phyloP scores from a whole-genome alignment of 2,113 vertebrate genomes.

The Indri indri region DNA sequence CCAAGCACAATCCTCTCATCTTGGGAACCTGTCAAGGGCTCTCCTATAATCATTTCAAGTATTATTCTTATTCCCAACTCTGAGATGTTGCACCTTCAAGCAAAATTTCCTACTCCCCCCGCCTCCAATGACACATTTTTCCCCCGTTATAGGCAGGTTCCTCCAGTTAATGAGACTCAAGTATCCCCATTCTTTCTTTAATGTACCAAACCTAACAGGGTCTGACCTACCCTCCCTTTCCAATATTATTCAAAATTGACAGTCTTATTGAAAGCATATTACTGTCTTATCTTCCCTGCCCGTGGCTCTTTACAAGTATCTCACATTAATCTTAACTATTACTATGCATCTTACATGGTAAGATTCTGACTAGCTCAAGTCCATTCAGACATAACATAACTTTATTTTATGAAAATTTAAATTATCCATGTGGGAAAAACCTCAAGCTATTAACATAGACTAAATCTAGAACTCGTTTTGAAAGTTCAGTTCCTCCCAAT shows the following conservation, averaged over 20 bases:
- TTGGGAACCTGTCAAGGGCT: not conserved
- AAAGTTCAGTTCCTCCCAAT: not conserved
- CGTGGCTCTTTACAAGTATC: not conserved
- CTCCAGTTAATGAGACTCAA: not conserved
- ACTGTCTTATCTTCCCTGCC: not conserved
- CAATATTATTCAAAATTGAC: not conserved
- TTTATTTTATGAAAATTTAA: conserved; percentile 21
- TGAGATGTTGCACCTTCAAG: not conserved
- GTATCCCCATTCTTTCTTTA: not conserved
- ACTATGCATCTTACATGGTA: not conserved
- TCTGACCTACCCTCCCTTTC: not conserved
- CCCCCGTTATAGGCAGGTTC: not conserved
- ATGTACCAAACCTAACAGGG: not conserved
- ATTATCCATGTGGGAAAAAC: not conserved
- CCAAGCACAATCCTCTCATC: not conserved
- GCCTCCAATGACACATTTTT: not conserved
- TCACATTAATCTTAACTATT: not conserved
- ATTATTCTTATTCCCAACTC: not conserved
- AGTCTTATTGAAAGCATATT: not conserved
- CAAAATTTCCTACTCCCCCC: not conserved
- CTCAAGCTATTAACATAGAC: not conserved
- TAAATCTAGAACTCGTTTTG: not conserved
- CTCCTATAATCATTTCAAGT: not conserved
- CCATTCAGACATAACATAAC: not conserved
- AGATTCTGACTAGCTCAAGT: not conserved